These are phyloP conservation scores for Caenorhabditis plicata DNA, from an alignment of 2,888 invertebrate species.

Conservation along the genomic window DNA sequence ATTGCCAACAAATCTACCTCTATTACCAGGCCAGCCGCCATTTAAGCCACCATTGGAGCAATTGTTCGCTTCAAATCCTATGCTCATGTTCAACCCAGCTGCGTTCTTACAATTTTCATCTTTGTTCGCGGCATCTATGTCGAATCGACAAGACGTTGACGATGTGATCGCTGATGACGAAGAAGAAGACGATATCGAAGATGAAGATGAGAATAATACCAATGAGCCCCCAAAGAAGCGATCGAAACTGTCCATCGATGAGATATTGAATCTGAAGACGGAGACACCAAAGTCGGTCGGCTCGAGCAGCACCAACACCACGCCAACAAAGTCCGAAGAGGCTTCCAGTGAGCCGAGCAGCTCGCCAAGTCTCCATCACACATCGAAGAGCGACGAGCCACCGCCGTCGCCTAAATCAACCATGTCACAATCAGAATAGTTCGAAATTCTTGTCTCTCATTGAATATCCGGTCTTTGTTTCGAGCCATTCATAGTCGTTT, in stretches of 20 bases:
- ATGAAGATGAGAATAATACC: slow-evolving; percentile 8
- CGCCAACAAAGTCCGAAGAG: slow-evolving; percentile 1
- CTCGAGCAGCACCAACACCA: slow-evolving; percentile 11
- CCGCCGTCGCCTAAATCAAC: slow-evolving; percentile 11
- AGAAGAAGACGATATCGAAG: background rate
- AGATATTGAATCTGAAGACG: slow-evolving; percentile 43
- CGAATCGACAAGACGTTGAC: too few relatives aligned
- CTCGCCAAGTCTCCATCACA: background rate
- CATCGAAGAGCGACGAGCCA: background rate
- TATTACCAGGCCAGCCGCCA: slow-evolving; percentile 4
- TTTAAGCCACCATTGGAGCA: slow-evolving; percentile 18
- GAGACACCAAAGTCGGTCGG: slow-evolving; percentile 28
- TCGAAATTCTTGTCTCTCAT: background rate
- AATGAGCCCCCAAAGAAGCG: slow-evolving; percentile 23
- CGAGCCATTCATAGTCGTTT: too few relatives aligned
- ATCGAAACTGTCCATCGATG: slow-evolving; percentile 46
- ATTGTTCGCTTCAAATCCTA: slow-evolving; percentile 29
- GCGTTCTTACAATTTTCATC: slow-evolving; percentile 22
- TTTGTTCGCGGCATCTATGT: slow-evolving; percentile 13
- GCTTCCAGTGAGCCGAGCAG: background rate
- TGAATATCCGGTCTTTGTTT: background rate
- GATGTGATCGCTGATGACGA: too few relatives aligned
- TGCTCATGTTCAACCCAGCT: slow-evolving; percentile 47
- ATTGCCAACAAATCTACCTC: background rate
- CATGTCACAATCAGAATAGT: slow-evolving; percentile 21